Percentiles rank a stretch among this genome's conserved stretches.
Evolutionary conservation across 2,113 vertebrate genomes (phyloP).

Genomic region (Orientallactaga bullata): DNA sequence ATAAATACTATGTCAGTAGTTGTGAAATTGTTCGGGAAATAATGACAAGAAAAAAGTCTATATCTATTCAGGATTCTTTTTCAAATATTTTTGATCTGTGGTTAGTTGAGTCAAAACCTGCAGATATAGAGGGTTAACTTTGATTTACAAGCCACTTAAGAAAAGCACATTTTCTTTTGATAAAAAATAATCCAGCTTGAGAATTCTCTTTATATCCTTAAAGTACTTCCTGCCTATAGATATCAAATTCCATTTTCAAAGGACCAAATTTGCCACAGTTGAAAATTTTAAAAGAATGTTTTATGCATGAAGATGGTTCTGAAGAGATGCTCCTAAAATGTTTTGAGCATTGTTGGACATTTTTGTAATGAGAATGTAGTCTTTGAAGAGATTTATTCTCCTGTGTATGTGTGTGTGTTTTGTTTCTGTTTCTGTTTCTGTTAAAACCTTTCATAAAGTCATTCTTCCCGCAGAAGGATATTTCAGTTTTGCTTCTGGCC

Average conservation of each 20-base stretch:
- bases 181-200: conserved; percentile 30
- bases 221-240: not conserved
- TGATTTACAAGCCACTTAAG: conserved; percentile 22
- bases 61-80: not conserved
- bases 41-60: too few relatives aligned
- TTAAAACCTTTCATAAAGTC: not conserved
- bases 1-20: not conserved
- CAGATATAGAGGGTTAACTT: not conserved
- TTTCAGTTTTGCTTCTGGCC: conserved; percentile 29
- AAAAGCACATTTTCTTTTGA: conserved; percentile 50
- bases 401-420: not conserved
- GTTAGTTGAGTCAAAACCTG: not conserved
- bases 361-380: conserved; percentile 22
- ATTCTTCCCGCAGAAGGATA: not conserved
- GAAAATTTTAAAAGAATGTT: conserved; percentile 56
- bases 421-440: not conserved
- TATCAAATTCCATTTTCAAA: conserved; percentile 57
- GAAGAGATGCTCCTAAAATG: conserved; percentile 21
- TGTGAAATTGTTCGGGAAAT: not conserved
- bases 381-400: conserved; percentile 45
- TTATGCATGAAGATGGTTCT: not conserved
- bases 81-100: not conserved
- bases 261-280: conserved; percentile 52
- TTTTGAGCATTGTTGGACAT: not conserved
- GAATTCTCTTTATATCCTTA: conserved; percentile 52